Conservation (phyloP, 2,113 vertebrate genomes). For the Platysternon megacephalum region DNA sequence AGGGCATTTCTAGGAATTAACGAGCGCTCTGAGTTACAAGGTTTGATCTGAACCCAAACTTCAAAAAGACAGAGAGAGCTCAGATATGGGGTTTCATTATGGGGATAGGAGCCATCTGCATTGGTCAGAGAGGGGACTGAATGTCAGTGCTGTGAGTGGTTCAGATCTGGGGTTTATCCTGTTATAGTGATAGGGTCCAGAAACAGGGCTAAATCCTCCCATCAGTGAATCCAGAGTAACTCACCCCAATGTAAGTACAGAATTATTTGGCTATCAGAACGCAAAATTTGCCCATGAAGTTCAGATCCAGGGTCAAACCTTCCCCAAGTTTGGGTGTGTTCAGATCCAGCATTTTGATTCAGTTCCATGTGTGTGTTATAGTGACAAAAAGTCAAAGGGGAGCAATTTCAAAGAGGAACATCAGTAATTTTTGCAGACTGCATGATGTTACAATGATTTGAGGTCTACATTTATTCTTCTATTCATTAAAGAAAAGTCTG, state of each 20-base stretch:
- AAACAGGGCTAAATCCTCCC: neutral
- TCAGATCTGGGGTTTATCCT: neutral
- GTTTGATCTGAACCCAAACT: neutral
- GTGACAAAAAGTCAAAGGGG: neutral
- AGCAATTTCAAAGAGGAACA: neutral
- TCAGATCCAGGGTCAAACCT: neutral
- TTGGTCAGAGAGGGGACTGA: neutral
- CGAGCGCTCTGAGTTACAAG: neutral
- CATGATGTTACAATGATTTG: rapidly evolving
- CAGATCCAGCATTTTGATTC: neutral
- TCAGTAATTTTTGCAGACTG: neutral
- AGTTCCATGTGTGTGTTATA: rapidly evolving
- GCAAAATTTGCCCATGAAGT: neutral
- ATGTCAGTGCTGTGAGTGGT: rapidly evolving
- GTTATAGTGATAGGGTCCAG: neutral
- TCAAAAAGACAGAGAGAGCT: no score
- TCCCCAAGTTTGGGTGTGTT: neutral
- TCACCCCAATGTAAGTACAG: no score
- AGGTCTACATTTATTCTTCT: neutral
- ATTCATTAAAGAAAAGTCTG: neutral
- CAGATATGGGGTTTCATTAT: no score
- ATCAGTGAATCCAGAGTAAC: neutral
- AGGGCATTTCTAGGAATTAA: neutral
- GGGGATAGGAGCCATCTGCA: no score
- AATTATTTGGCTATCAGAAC: no score